Base-by-base conservation (phyloP, 2,888 invertebrate genomes). In the Cancer borealis region DNA sequence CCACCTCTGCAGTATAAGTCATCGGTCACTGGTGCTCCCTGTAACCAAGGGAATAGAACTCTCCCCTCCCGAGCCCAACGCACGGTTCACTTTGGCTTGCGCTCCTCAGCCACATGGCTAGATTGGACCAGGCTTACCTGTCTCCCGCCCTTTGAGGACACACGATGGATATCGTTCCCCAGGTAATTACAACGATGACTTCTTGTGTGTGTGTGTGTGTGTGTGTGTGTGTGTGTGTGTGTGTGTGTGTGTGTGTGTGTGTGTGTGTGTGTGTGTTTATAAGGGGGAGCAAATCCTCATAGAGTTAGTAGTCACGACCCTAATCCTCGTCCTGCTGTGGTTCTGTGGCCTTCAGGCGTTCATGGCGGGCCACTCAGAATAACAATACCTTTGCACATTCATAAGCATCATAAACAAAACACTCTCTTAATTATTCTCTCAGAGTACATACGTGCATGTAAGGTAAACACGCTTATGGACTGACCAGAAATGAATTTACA, bases 1-100 rank as follows among this genome's bases (percentile, higher is more conserved):
- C 92, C 94, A 94, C 87, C 92, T 94, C 90, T 47, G 92, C 66
- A 90, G 87, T 92, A 92, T 94, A 94, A 94, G 92, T 94, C 92
- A 92, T 90, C 79, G 47, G 91, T 84, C 92, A 91, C 73, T 88
- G 92, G 89, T 94, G 88, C 88, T 79, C 84, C 89, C 17, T 89
- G 91, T 92, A 92, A 91, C 84, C 92, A 92, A 94, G 91, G 94
- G 90, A 60, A 47, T 66, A 46, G 17, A 47, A 54, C 91, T 91
- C 92, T 92, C 91, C 92, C 92, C 88, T 90, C 93, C 46, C 92
- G 87, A 92, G 88, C 92, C 92, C 90, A 60, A 45, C 93, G 26
- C 87, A 91, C 84, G 91, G 93, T 30, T 88, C 66, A 93, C 39
- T 91, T 91, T 93, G 87, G 87, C 91, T 91, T 93, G 91, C 60